phyloP scores from a whole-genome alignment of 2,888 invertebrate species.

The Rhopalosiphum nymphaeae region DNA sequence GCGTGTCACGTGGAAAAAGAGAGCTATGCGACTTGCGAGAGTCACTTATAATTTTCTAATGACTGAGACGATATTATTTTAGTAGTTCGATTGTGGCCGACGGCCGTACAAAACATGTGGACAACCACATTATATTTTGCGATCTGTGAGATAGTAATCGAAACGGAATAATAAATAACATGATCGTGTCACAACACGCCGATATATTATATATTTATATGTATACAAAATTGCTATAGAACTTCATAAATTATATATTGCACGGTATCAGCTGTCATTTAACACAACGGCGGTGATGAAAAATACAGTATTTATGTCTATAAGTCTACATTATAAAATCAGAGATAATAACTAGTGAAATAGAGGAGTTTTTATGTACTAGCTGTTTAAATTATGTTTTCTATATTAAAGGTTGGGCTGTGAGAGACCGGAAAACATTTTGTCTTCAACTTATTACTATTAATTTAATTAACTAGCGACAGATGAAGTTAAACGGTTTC shows the following conservation, averaged over 20 bases:
- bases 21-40: neutral
- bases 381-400: neutral
- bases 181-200: neutral
- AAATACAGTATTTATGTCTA: neutral
- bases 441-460: neutral
- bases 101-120: neutral
- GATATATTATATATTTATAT: neutral
- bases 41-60: neutral
- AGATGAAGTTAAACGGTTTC: neutral
- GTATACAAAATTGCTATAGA: neutral
- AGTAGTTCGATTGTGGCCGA: neutral
- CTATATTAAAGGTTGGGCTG: neutral
- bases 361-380: neutral
- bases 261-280: neutral
- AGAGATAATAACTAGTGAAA: neutral
- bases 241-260: neutral
- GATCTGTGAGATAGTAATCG: neutral
- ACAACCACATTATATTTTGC: neutral
- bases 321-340: neutral
- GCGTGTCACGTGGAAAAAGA: neutral
- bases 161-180: neutral
- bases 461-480: neutral
- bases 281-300: neutral
- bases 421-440: neutral
- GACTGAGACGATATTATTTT: neutral